A percentile compares a stretch with the other conserved stretches of the same genome.
These are phyloP conservation scores for Anthrax anthrax DNA, from an alignment of 2,888 invertebrate genomes.

Conservation along the genomic window DNA sequence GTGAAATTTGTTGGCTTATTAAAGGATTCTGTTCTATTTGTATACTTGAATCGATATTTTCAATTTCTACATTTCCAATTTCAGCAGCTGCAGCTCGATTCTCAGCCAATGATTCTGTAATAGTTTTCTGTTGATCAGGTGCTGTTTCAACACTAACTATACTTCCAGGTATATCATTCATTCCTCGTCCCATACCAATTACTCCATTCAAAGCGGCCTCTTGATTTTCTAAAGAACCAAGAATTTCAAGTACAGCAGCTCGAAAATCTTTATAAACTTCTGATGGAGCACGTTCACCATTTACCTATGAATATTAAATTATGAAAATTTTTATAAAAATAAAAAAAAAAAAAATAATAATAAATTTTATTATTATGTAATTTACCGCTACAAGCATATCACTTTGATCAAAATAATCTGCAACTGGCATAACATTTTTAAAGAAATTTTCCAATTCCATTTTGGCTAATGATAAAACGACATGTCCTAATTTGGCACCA, in stretches of 20 bases:
- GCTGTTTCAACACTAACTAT: constrained; percentile 47
- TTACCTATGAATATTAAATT: constrained; percentile 43
- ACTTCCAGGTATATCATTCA: constrained; percentile 46
- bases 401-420: constrained; percentile 79
- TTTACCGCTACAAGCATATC: constrained; percentile 57
- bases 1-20: not conserved
- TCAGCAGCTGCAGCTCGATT: constrained; percentile 14
- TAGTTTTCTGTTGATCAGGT: constrained; percentile 35
- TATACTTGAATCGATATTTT: constrained; percentile 12
- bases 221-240: constrained; percentile 54
- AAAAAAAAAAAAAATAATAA: not conserved
- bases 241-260: constrained; percentile 58
- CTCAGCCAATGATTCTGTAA: constrained; percentile 23
- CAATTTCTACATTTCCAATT: constrained; percentile 4
- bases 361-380: not conserved
- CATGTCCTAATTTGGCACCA: constrained; percentile 74
- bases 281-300: constrained; percentile 73
- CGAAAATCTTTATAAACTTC: constrained; percentile 81
- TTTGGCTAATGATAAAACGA: constrained; percentile 61
- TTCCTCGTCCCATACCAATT: constrained; percentile 41
- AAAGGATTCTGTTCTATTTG: constrained; percentile 9
- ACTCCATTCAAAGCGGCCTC: constrained; percentile 45
- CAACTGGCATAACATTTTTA: constrained; percentile 77
- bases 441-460: constrained; percentile 86
- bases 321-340: not conserved